Evolutionary conservation across 2,888 invertebrate species (phyloP), one percentile per base, ranked within the genome.

Genomic region (Conchocele bisecta): DNA sequence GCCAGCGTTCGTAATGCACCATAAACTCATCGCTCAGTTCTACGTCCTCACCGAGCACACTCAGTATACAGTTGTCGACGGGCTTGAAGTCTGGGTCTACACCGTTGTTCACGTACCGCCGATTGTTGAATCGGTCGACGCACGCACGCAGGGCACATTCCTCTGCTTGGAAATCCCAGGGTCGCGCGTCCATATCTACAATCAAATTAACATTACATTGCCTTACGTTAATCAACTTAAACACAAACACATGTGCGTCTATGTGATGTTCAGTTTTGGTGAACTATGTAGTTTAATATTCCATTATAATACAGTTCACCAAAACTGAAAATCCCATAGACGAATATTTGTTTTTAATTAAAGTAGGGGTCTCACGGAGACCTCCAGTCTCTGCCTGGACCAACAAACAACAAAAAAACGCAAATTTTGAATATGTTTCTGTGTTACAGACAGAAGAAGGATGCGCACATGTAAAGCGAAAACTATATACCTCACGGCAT

Each of bases 161-260:
- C 91, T 99, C 99, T 33, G 96, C 97, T 92, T 99, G 94, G 83
- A 92, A 99, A 91, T 99, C 98, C 98, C 98, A 98, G 0, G 98
- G 98, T 71, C 98, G 93, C 0, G 98, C 98, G 92, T 99, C 98
- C 85, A 98, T 94, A 93, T 98, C 96, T 94, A 79, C 33, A 83
- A 79, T 70, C 17, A 42, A 59, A 17, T 57, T 11, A 42, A 41
- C 24, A 46, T 17, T 20, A 22, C 15, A 41, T 22, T n/a, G 7
- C 6, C n/a, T 24, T 46, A 24, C 2, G 13, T 31, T 15, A 7
- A 22, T 33, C n/a, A n/a, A n/a, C n/a, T n/a, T n/a, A 53, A 33
- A 24, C 3, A 53, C 31, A 31, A 20, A 11, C 24, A 31, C 15
- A n/a, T 15, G 11, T 11, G 31, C 33, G n/a, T 13, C 2, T 29